Conservation (phyloP, 2,888 invertebrate species). For the Philereme transversata region DNA sequence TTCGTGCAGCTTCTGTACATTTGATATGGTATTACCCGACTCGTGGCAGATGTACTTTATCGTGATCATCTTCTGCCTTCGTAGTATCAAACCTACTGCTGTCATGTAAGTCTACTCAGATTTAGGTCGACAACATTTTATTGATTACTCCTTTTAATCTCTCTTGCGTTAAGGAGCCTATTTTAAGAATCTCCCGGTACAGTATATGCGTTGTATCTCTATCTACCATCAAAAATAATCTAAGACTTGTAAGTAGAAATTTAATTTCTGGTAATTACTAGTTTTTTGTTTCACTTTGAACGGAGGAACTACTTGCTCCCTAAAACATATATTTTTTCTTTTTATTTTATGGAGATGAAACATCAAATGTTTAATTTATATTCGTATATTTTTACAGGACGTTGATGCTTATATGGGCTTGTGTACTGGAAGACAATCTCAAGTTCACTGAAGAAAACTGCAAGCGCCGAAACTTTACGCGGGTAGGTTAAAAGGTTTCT, state of each 20-base stretch:
- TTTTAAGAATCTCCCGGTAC: no score
- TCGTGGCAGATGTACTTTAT: constrained; percentile 59
- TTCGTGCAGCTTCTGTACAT: constrained; percentile 66
- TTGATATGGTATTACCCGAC: constrained; percentile 64
- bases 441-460: constrained; percentile 41
- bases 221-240: no score
- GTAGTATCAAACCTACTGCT: constrained; percentile 65
- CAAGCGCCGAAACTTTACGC: constrained; percentile 27
- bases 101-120: constrained; percentile 60
- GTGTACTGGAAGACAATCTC: constrained; percentile 50
- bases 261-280: no score
- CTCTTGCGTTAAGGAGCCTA: no score
- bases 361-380: constrained; percentile 15
- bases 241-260: no score
- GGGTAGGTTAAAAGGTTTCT: constrained; percentile 27
- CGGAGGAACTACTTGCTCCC: no score
- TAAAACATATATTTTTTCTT: no score
- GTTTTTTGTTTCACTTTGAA: no score
- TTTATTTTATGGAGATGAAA: no score
- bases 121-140: background rate
- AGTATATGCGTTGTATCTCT: no score
- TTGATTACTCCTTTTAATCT: no score
- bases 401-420: constrained; percentile 58
- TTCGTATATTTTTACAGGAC: constrained; percentile 42
- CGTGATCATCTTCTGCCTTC: constrained; percentile 58